Base-by-base conservation (phyloP, 1,140 invertebrate genomes). In the Yoshiicerus persimilis region DNA sequence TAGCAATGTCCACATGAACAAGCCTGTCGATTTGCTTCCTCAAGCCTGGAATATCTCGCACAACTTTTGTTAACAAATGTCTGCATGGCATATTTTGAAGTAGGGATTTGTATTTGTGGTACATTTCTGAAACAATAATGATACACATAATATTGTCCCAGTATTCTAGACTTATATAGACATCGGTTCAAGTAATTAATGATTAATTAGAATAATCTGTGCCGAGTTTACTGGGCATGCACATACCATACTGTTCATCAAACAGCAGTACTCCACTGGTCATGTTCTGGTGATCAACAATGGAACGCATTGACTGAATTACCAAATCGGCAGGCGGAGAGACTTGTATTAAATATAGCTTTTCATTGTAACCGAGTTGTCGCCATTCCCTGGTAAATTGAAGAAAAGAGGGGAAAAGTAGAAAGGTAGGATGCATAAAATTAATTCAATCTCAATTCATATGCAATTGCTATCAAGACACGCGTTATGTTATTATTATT, bases 191-290 rank as follows among this genome's bases (percentile, higher is more conserved):
- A n/a, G n/a, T n/a, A n/a, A n/a, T n/a, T n/a, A n/a, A n/a, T n/a
- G n/a, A n/a, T n/a, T n/a, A n/a, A n/a, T n/a, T n/a, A n/a, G n/a
- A n/a, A n/a, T n/a, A n/a, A n/a, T n/a, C n/a, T n/a, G n/a, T n/a
- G n/a, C n/a, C n/a, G n/a, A n/a, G n/a, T n/a, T n/a, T n/a, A n/a
- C n/a, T n/a, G n/a, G n/a, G n/a, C n/a, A n/a, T n/a, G n/a, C 9
- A 34, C 30, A 20, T 93, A 96, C 96, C 95, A 91, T 98, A 98
- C 32, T 95, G 95, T 20, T 96, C 94, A 91, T 98, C 97, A 92
- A 97, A 98, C 9, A 98, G 93, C 62, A 98, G 96, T 3, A 96
- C 97, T 25, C 97, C 97, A 92, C 97, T 97, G 16, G 96, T 97
- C 66, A 98, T 96, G 90, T 97, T 97, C 92, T 97, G 95, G 27